A percentile compares a stretch with the other conserved stretches of the same genome.
phyloP scores from a whole-genome alignment of 2,113 vertebrate species.

The Egretta garzetta region DNA sequence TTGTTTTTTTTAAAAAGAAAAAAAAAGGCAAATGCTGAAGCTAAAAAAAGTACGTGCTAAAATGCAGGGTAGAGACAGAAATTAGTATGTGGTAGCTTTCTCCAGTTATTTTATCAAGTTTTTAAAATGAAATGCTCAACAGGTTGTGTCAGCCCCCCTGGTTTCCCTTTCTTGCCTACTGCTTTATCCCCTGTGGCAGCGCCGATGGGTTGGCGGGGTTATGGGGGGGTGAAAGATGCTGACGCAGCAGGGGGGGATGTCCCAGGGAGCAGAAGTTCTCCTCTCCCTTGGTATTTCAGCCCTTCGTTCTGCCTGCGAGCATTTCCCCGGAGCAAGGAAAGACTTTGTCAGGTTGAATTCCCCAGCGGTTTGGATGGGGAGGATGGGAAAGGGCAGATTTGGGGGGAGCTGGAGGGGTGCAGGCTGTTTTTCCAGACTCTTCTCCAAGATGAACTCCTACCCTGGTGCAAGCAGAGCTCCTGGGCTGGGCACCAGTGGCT shows the following conservation, averaged over 20 bases:
- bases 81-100: neutral
- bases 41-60: neutral
- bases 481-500: neutral
- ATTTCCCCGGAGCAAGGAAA: neutral
- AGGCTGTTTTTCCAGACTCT: neutral
- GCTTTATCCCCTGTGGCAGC: rapidly evolving
- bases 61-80: neutral
- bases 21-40: neutral
- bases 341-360: neutral
- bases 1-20: neutral
- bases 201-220: neutral
- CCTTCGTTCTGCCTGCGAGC: neutral
- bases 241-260: neutral
- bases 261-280: neutral
- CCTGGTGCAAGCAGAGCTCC: neutral
- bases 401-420: neutral
- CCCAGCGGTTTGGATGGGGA: neutral
- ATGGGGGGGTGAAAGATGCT: neutral
- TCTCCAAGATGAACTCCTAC: neutral
- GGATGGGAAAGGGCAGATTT: neutral
- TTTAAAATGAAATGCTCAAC: neutral
- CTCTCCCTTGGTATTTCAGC: neutral
- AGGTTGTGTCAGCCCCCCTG: neutral
- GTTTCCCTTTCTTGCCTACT: neutral
- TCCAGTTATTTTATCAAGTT: neutral